Evolutionary conservation across 1,140 invertebrate genomes (phyloP), one percentile per base, ranked within the genome.

Genomic region (Cotesia glomerata): DNA sequence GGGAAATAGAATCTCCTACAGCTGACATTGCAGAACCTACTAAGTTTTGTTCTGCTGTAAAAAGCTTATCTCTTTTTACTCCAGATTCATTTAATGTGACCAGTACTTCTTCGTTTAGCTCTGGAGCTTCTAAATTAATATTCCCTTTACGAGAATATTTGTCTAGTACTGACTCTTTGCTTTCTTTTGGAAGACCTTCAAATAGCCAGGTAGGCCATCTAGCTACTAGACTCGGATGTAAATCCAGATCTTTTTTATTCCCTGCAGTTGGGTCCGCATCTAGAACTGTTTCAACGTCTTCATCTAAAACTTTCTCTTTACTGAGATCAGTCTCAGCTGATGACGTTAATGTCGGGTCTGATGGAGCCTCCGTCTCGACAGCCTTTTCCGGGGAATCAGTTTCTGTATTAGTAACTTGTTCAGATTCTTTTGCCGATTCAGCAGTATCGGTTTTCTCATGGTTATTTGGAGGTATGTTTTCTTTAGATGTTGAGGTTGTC

Each of bases 71-170:
- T 45, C 69, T 70, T 58, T 70, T 70, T n/a, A 35, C 18, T 3
- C 26, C 69, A 11, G 69, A 35, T 51, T 69, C 66, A 14, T 69
- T 69, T n/a, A 69, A 35, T 8, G 54, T 69, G 8, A 5, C 66
- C n/a, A n/a, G n/a, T n/a, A n/a, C n/a, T n/a, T n/a, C n/a, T n/a
- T n/a, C n/a, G n/a, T n/a, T n/a, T n/a, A 69, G 26, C 32, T 70
- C 69, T 13, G 69, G 69, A 36, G 69, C 69, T 70, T 70, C 63
- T 13, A 65, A 49, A n/a, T 18, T 14, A 14, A 70, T 14, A 26
- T 70, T 70, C 14, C 69, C 69, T 54, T 56, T 70, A 35, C 69
- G 32, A 39, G 69, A 56, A 62, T 70, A 70, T 59, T 70, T 70
- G 2, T 70, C 69, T 16, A 70, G 69, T 9, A 62, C 13, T 8